phyloP scores from a whole-genome alignment of 2,797 vertebrate species.

The Hemitrygon akajei region DNA sequence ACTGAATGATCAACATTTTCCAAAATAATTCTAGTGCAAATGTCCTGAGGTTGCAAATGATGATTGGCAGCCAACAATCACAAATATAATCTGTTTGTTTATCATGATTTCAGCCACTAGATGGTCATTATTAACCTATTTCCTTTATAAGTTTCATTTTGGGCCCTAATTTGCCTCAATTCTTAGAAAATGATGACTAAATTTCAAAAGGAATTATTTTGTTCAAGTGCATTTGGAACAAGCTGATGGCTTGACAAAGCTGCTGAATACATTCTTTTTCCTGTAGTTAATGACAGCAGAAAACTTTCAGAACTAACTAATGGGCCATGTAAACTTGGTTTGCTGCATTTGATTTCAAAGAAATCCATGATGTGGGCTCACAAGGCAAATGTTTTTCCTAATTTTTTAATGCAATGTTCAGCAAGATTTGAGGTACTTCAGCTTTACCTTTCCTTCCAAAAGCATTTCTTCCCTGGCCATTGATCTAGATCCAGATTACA shows the following conservation, averaged over 20 bases:
- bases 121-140: background rate
- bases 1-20: background rate
- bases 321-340: background rate
- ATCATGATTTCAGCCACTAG: background rate
- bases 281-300: background rate
- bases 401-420: background rate
- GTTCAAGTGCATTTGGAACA: background rate
- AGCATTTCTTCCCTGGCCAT: background rate
- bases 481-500: background rate
- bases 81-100: background rate
- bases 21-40: background rate
- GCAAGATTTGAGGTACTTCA: background rate
- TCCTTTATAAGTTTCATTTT: background rate
- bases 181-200: background rate
- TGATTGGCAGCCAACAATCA: background rate
- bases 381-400: background rate
- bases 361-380: background rate
- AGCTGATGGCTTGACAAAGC: background rate
- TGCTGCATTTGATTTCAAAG: background rate
- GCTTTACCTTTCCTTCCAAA: background rate
- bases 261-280: background rate
- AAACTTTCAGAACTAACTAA: background rate
- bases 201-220: background rate
- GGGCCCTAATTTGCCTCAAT: background rate
- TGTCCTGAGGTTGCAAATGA: background rate